Evolutionary conservation across 2,113 vertebrate species (phyloP), one percentile per base, ranked within the genome.

Genomic region (Nothocercus julius): DNA sequence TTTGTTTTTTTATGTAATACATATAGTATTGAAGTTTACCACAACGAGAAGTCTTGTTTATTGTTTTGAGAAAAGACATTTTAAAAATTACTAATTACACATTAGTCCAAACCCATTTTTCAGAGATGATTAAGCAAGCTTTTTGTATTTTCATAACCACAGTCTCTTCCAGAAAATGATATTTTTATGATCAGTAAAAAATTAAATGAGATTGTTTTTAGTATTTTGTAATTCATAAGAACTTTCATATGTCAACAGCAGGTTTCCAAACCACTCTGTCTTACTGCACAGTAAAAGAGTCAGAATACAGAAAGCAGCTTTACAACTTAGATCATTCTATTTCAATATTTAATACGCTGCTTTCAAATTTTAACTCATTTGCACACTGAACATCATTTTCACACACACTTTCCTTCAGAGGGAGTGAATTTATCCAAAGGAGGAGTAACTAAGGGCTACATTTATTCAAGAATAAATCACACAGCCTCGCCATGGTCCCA

Each of bases 61-160:
- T 82, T 80, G 16, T 97, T 94, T 95, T 89, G 94, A 85, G 58
- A 94, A 88, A 92, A 92, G 90, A 42, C 51, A 83, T 74, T 97
- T 95, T 83, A 74, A 95, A 97, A 97, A 94, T 93, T 86, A 90
- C 93, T 97, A 97, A 95, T 93, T 87, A 54, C 89, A 61, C 87
- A 89, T 97, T 96, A 97, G 81, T 83, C 88, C 81, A 92, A 96
- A 83, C 69, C 80, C 94, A 91, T 95, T 91, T 94, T 94, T 97
- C 72, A 9, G 74, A 96, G 89, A 45, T 69, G 89, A 97, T 93
- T 97, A 95, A 89, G 86, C 87, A 96, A 93, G 54, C 28, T 58
- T 16, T 58, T 32, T 32, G 54, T 32, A 58, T 58, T 32, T 58
- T 30, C 54, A 96, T 94, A 82, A 89, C 45, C 75, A 76, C 89